Evolutionary conservation across 1,140 invertebrate species (phyloP).

Genomic region (Manduca sexta): DNA sequence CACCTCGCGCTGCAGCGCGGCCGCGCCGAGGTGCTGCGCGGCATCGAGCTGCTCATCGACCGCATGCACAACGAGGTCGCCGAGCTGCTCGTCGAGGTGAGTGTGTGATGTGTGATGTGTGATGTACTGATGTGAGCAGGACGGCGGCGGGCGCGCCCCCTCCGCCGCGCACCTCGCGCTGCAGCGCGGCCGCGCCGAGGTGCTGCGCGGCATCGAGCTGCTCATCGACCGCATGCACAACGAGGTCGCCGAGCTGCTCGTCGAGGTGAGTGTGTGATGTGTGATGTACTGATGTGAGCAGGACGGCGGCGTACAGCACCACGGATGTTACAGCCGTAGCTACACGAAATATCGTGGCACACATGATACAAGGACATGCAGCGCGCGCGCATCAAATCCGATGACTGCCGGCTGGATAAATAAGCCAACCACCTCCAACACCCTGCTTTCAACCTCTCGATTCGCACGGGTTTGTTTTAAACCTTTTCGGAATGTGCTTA

Average conservation of each 20-base stretch:
- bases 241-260: constrained; percentile 93
- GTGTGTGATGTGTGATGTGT: constrained; percentile 79
- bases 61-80: constrained; percentile 97
- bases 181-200: constrained; percentile 92
- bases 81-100: constrained; percentile 92
- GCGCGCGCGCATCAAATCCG: no score
- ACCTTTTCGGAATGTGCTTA: no score
- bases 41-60: constrained; percentile 96
- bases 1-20: constrained; percentile 89
- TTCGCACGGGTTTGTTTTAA: no score
- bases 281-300: no score
- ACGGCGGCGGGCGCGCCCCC: constrained; percentile 91
- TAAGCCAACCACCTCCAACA: no score
- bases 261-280: constrained; percentile 80
- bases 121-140: constrained; percentile 96
- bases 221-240: constrained; percentile 97
- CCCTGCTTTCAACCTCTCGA: no score
- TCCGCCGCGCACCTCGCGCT: constrained; percentile 88
- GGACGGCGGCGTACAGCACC: no score
- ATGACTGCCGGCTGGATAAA: no score
- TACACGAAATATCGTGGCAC: no score
- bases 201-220: constrained; percentile 94
- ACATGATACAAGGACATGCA: no score
- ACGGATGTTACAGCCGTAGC: no score
- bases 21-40: constrained; percentile 93